Evolutionary conservation across 2,888 invertebrate genomes (phyloP).

Genomic region (Lasioglossum marginatum): DNA sequence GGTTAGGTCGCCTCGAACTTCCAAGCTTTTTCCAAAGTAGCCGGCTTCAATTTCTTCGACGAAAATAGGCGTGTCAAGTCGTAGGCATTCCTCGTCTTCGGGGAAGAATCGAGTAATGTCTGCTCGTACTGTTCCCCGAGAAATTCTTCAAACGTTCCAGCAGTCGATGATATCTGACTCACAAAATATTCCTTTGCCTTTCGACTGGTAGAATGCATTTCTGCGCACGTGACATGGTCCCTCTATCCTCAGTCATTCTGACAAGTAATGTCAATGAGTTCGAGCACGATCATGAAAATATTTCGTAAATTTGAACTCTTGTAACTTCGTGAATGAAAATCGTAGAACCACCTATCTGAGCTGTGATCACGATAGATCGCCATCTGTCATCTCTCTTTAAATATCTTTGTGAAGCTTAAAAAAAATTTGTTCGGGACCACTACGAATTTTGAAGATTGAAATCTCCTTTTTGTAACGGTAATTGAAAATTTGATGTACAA

Average conservation of each 20-base stretch:
- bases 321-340: background rate
- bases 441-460: background rate
- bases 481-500: background rate
- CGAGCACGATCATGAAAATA: background rate
- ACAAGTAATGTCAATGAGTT: background rate
- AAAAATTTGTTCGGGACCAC: background rate
- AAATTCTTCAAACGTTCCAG: slow-evolving; percentile 20
- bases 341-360: background rate
- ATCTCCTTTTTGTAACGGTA: background rate
- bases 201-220: background rate
- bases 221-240: background rate
- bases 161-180: slow-evolving; percentile 46
- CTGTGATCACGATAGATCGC: too few relatives aligned
- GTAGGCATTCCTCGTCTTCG: background rate
- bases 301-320: background rate
- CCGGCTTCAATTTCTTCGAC: slow-evolving; percentile 3
- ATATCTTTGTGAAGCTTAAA: background rate
- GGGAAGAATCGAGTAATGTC: slow-evolving; percentile 7
- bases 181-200: slow-evolving; percentile 43
- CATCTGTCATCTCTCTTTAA: background rate
- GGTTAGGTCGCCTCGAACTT: background rate
- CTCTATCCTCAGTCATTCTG: background rate
- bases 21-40: background rate
- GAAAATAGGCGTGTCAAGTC: background rate
- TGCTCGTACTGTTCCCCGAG: slow-evolving; percentile 5